Evolutionary conservation across 2,888 invertebrate species (phyloP), one percentile per base, ranked within the genome.

Genomic region (Gnatocerus cornutus): DNA sequence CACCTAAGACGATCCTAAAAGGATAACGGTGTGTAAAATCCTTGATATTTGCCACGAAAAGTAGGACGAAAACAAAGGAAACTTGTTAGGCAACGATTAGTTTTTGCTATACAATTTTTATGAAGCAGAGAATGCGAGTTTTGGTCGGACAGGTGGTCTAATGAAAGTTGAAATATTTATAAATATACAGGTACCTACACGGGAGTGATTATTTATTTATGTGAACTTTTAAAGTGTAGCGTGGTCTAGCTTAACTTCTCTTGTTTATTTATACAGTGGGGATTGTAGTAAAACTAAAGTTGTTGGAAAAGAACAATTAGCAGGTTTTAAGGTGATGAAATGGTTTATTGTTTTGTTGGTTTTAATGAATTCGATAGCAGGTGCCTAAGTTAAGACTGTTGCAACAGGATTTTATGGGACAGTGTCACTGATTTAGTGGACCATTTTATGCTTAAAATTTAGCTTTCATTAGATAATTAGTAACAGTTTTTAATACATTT

Each of bases 21-120:
- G 39, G 39, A 37, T 37, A 55, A 16, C 52, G 37, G 12, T 55
- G 8, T 27, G 12, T 43, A 43, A 56, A 56, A 50, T 48, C 62
- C 48, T 62, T 50, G 62, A 62, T 62, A 50, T 62, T 48, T 62
- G 41, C 3, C 14, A 21, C 37, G 56, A 39, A 56, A 62, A 62
- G 62, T 62, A 39, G 62, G 62, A 50, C 62, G 62, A 30, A 62
- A 62, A 62, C 41, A 50, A 46, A 50, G 37, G 50, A 14, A 62
- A 14, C 55, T 37, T 53, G 33, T 59, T 59, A 30, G 30, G 46
- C 41, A 46, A 46, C 30, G 30, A 43, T 59, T 50, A 50, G 29
- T 50, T 50, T 50, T 50, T 29, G 6, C 14, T 29, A 27, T 50
- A 29, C 50, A 30, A 37, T 53, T n/a, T n/a, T 53, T 16, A 27